Evolutionary conservation across 1,140 invertebrate genomes (phyloP).

Genomic region (Brachionus calyciflorus): DNA sequence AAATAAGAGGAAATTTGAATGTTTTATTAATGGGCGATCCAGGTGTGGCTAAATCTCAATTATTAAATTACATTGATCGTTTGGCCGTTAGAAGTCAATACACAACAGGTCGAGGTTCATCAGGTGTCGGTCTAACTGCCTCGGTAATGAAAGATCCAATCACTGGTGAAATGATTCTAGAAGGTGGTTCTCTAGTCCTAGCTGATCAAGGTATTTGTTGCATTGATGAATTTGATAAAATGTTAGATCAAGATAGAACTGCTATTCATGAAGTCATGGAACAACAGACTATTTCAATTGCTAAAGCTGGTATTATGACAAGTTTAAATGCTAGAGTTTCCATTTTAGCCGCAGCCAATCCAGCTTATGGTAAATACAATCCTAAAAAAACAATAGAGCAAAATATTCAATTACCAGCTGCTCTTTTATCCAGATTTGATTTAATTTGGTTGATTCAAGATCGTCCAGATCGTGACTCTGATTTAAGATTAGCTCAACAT

Average conservation of each 20-base stretch:
- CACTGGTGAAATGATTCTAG: constrained; percentile 93
- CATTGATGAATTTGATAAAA: constrained; percentile 99
- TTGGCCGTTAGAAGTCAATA: constrained; percentile 88
- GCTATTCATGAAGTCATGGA: constrained; percentile 99
- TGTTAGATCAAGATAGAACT: constrained; percentile 86
- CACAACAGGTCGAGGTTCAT: constrained; percentile 92
- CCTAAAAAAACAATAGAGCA: constrained; percentile 89
- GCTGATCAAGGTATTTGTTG: constrained; percentile 96
- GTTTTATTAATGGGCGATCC: constrained; percentile 99
- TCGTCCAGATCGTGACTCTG: constrained; percentile 84
- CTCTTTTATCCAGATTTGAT: constrained; percentile 95
- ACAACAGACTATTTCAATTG: constrained; percentile 98
- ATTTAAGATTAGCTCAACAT: constrained; percentile 84
- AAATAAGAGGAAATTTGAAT: constrained; percentile 85
- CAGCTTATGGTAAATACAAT: constrained; percentile 95
- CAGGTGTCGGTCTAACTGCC: constrained; percentile 94
- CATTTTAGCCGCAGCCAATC: constrained; percentile 97
- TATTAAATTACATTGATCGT: constrained; percentile 89
- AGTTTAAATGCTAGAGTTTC: constrained; percentile 92
- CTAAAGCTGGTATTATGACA: constrained; percentile 98
- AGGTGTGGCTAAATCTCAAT: constrained; percentile 96
- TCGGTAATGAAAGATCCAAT: constrained; percentile 95
- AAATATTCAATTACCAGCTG: constrained; percentile 94
- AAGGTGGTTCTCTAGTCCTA: constrained; percentile 94
- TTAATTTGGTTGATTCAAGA: constrained; percentile 96